These are phyloP conservation scores for Serripes groenlandicus DNA, from an alignment of 2,888 invertebrate genomes.

Conservation along the genomic window DNA sequence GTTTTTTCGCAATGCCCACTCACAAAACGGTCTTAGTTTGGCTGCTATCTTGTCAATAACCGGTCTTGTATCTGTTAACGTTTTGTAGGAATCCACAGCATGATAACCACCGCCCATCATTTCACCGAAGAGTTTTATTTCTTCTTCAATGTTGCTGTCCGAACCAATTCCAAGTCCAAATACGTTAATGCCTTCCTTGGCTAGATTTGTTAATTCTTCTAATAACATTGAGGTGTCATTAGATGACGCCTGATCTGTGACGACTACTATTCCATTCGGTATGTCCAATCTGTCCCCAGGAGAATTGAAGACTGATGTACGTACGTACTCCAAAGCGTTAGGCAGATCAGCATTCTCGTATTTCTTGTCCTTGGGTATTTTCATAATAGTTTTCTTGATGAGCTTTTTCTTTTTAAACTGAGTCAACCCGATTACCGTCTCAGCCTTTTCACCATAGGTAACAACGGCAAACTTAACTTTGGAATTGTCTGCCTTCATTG, in stretches of 20 bases:
- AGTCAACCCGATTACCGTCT: conserved; percentile 59
- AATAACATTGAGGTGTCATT: conserved; percentile 13
- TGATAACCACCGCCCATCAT: neutral
- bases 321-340: conserved; percentile 51
- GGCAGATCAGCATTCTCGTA: conserved; percentile 58
- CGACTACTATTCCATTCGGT: conserved; percentile 70
- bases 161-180: conserved; percentile 48
- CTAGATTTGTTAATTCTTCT: conserved; percentile 25
- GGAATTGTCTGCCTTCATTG: conserved; percentile 70
- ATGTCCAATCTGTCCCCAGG: conserved; percentile 67
- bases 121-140: conserved; percentile 18
- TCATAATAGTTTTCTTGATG: conserved; percentile 59
- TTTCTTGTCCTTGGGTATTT: conserved; percentile 60
- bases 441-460: conserved; percentile 80
- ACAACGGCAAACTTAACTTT: conserved; percentile 80
- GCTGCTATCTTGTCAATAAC: neutral
- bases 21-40: conserved; percentile 28
- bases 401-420: conserved; percentile 48
- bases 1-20: conserved; percentile 4
- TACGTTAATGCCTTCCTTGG: conserved; percentile 16
- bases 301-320: conserved; percentile 54
- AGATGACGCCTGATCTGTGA: conserved; percentile 68
- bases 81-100: neutral
- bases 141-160: conserved; percentile 14
- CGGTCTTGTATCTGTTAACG: neutral